Conservation (phyloP, 2,888 invertebrate genomes). For the Euphydryas editha region DNA sequence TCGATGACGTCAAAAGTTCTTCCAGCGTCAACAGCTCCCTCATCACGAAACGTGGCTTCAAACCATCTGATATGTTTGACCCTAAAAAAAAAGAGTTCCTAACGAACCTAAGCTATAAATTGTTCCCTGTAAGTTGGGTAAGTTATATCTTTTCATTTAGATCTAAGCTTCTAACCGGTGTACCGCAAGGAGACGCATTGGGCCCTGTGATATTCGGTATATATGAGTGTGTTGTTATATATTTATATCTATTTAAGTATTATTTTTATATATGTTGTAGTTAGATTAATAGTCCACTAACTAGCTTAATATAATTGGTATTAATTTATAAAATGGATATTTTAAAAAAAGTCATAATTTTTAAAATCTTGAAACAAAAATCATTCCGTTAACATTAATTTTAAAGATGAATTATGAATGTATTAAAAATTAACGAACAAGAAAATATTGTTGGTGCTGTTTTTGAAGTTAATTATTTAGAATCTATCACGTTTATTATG, state of each 20-base stretch:
- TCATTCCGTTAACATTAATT: background rate
- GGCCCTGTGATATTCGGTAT: constrained; percentile 41
- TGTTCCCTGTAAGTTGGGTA: constrained; percentile 93
- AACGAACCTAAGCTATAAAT: constrained; percentile 90
- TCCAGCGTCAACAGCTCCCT: constrained; percentile 84
- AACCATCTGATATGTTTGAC: constrained; percentile 93
- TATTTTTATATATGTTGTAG: constrained; percentile 35
- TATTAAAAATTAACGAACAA: background rate
- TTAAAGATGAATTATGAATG: background rate
- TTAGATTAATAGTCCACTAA: constrained; percentile 30
- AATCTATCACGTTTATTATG: constrained; percentile 35
- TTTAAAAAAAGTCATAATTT: background rate
- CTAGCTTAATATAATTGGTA: background rate
- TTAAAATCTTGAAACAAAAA: background rate
- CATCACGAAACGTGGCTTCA: constrained; percentile 90
- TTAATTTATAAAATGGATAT: constrained; percentile 3
- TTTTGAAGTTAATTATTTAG: constrained; percentile 28
- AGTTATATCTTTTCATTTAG: constrained; percentile 67
- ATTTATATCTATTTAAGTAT: constrained; percentile 46
- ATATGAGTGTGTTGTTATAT: constrained; percentile 40
- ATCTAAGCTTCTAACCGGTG: constrained; percentile 66
- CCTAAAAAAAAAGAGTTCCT: constrained; percentile 92
- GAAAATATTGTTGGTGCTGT: background rate
- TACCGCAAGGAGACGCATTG: constrained; percentile 57
- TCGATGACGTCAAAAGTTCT: constrained; percentile 77